Conservation (phyloP, 2,888 invertebrate species). For the Troides helena region DNA sequence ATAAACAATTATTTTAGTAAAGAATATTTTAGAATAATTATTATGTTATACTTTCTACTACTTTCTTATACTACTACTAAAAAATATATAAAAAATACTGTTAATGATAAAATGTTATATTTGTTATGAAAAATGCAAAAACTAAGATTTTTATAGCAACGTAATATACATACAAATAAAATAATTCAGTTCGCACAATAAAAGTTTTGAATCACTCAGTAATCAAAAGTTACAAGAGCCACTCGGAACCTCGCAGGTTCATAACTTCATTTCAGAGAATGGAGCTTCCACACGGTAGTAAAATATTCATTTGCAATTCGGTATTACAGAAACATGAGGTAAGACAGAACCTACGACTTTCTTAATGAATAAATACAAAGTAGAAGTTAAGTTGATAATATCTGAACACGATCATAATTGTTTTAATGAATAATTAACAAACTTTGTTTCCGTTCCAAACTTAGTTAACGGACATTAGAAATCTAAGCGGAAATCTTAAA, state of each 20-base stretch:
- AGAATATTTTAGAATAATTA: too few relatives aligned
- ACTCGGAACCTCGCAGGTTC: conserved; percentile 19
- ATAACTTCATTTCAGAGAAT: conserved; percentile 33
- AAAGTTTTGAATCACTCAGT: conserved; percentile 22
- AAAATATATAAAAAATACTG: too few relatives aligned
- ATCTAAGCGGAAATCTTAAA: background rate
- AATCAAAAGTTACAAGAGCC: conserved; percentile 24
- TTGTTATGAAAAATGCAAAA: background rate
- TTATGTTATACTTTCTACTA: too few relatives aligned
- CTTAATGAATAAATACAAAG: conserved; percentile 15
- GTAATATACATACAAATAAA: background rate
- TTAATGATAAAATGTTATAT: too few relatives aligned
- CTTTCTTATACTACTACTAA: too few relatives aligned
- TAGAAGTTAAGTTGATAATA: conserved; percentile 5
- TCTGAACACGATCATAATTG: background rate
- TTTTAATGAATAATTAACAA: background rate
- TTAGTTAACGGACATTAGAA: background rate
- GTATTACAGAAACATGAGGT: conserved; percentile 23
- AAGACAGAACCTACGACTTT: conserved; percentile 13
- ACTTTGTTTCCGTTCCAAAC: background rate
- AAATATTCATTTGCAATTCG: conserved; percentile 32
- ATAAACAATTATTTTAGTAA: too few relatives aligned
- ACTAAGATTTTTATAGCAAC: too few relatives aligned
- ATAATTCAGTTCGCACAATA: conserved; percentile 7
- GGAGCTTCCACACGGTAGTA: conserved; percentile 31